Conservation (phyloP, 2,888 invertebrate genomes). For the Diachrysia chrysitis region DNA sequence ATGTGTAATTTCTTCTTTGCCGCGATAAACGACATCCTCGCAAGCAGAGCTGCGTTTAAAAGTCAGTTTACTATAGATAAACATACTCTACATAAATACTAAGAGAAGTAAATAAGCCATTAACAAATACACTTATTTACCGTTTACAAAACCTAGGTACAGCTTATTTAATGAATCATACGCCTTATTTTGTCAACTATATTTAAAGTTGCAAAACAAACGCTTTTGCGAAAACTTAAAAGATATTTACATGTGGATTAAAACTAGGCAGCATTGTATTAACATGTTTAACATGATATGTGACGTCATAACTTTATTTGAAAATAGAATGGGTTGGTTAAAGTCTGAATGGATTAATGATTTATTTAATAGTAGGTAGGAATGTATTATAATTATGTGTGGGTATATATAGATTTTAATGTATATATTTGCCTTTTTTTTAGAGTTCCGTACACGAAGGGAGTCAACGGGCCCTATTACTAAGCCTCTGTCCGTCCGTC, state of each 20-base stretch:
- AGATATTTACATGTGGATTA: background rate
- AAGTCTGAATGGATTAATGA: no score
- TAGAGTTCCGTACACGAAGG: no score
- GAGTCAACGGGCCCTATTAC: no score
- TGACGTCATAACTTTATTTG: background rate
- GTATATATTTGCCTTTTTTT: no score
- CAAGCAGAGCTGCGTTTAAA: no score
- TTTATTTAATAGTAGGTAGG: no score
- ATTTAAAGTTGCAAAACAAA: slow-evolving; percentile 2
- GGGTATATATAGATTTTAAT: no score
- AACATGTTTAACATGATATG: background rate
- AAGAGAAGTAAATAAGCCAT: background rate
- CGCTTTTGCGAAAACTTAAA: background rate
- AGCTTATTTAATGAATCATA: background rate
- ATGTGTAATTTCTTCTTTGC: no score
- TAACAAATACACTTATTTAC: background rate
- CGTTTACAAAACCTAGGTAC: background rate
- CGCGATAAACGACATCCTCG: no score
- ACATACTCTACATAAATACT: background rate
- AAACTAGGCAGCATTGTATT: no score
- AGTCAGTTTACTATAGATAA: background rate
- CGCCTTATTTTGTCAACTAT: background rate
- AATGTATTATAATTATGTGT: no score
- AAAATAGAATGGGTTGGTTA: background rate
- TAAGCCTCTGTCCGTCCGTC: no score